Evolutionary conservation across 2,797 vertebrate species (phyloP).

Genomic region (Columba guinea): DNA sequence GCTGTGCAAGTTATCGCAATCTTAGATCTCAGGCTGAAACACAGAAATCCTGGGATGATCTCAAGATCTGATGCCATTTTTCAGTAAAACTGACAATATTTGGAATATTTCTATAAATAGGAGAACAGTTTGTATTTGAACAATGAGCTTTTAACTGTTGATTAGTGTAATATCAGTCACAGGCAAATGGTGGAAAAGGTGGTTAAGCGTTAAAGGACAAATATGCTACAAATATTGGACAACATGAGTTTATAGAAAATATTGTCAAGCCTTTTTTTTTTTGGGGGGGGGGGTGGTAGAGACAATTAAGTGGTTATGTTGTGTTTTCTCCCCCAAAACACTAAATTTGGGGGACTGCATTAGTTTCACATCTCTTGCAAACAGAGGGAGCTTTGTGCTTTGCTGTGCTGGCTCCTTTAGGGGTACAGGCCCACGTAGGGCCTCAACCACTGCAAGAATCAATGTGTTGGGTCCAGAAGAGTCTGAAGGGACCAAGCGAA

Average conservation of each 20-base stretch:
- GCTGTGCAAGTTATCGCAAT: neutral
- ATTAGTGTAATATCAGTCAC: neutral
- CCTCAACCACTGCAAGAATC: too few species aligned
- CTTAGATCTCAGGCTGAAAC: neutral
- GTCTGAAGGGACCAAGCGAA: neutral
- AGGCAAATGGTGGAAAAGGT: neutral
- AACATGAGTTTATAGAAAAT: neutral
- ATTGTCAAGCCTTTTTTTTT: neutral
- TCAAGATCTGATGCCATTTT: neutral
- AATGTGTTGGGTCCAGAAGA: neutral
- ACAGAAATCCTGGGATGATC: neutral
- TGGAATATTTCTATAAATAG: neutral
- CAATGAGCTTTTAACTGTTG: neutral
- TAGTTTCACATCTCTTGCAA: neutral
- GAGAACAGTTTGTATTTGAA: neutral
- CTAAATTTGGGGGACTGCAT: rapidly evolving
- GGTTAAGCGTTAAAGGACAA: neutral
- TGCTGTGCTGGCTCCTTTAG: neutral
- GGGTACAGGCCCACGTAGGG: neutral
- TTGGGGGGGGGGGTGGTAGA: neutral
- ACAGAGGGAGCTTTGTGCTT: neutral
- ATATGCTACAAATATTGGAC: neutral
- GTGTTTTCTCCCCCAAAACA: neutral
- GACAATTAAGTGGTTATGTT: neutral
- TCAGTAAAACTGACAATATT: neutral